Conservation (phyloP, 2,797 vertebrate species). For the Lycodopsis pacificus region DNA sequence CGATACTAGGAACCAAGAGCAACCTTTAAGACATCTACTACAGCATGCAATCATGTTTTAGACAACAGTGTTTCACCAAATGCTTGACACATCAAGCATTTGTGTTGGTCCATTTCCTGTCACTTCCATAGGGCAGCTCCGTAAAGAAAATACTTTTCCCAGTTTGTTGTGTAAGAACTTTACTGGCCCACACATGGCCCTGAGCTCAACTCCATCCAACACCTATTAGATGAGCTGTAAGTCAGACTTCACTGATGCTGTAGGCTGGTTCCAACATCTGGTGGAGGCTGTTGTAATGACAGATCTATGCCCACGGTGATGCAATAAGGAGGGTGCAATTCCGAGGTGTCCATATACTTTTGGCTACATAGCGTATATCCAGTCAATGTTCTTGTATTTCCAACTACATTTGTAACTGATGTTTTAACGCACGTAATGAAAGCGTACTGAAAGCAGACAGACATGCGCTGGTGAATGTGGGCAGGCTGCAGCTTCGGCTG, state of each 20-base stretch:
- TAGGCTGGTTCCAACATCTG: background rate
- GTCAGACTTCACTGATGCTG: background rate
- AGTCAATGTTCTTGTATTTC: background rate
- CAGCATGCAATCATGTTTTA: background rate
- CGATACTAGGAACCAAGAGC: background rate
- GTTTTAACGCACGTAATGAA: too few relatives aligned
- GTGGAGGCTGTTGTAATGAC: background rate
- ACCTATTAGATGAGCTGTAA: background rate
- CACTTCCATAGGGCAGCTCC: too few relatives aligned
- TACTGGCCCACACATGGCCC: background rate
- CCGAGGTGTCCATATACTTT: background rate
- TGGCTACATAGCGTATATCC: background rate
- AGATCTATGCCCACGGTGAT: background rate
- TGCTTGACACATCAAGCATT: background rate
- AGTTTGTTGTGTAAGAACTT: background rate
- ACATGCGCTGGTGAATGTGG: conserved; percentile 4
- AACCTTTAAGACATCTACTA: background rate
- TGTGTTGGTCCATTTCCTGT: background rate
- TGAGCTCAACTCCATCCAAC: background rate
- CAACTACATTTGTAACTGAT: background rate
- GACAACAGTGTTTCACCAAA: background rate
- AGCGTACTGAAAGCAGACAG: background rate
- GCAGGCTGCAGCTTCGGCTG: conserved; percentile 23
- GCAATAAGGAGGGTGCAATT: background rate
- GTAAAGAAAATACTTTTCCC: background rate